These are phyloP conservation scores for Oopsacas minuta DNA, from an alignment of 37 sponge, comb jelly and placozoan species.

Conservation along the genomic window DNA sequence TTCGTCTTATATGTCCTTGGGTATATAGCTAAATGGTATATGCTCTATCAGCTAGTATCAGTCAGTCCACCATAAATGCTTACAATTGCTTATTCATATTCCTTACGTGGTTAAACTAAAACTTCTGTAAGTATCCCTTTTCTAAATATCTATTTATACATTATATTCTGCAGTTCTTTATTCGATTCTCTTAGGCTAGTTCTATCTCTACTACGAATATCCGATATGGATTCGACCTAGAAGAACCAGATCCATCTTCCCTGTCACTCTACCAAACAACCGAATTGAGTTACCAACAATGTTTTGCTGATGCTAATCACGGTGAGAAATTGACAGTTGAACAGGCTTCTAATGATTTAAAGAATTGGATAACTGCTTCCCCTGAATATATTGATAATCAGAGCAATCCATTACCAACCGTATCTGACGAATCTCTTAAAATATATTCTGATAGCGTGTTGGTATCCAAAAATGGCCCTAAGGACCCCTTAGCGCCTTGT, in stretches of 20 bases:
- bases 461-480: background rate
- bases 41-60: too few species aligned
- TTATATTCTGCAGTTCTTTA: too few species aligned
- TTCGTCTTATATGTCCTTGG: too few species aligned
- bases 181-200: background rate
- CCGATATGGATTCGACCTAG: constrained; percentile 4
- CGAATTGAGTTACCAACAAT: background rate
- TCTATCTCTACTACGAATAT: background rate
- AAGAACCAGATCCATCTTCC: background rate
- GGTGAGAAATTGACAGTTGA: background rate
- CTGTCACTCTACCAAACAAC: background rate
- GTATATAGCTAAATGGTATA: too few species aligned
- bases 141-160: too few species aligned
- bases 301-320: background rate
- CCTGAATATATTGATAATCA: background rate
- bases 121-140: too few species aligned
- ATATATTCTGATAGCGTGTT: background rate
- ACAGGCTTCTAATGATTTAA: background rate
- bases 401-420: background rate
- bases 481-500: background rate
- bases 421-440: background rate
- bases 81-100: too few species aligned
- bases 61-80: too few species aligned
- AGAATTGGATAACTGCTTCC: background rate
- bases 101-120: too few species aligned